Conservation (phyloP, 1,140 invertebrate species). For the Zaprionus tsacasi region DNA sequence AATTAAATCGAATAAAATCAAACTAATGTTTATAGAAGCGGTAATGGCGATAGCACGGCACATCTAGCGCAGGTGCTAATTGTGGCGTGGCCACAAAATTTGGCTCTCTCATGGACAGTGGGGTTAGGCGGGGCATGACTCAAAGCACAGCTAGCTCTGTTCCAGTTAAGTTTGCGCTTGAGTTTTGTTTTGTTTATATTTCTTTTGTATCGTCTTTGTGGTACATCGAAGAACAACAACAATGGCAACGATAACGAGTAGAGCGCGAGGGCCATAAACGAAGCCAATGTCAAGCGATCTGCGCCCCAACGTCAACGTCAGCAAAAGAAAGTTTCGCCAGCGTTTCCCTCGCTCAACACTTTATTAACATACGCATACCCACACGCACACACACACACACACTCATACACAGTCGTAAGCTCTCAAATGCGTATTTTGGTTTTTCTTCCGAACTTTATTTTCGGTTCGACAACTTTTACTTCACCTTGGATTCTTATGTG, state of each 20-base stretch:
- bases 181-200: constrained; percentile 27
- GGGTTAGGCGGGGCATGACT: neutral
- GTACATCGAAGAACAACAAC: neutral
- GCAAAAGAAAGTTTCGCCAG: constrained; percentile 67
- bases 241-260: constrained; percentile 3
- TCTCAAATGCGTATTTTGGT: constrained; percentile 27
- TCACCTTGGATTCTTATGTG: constrained; percentile 16
- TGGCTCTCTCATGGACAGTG: constrained; percentile 35
- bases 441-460: constrained; percentile 48
- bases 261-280: constrained; percentile 18
- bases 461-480: constrained; percentile 60
- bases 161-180: constrained; percentile 43
- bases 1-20: neutral
- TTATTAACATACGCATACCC: constrained; percentile 21
- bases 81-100: constrained; percentile 54
- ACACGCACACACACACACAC: constrained; percentile 9
- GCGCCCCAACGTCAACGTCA: constrained; percentile 33
- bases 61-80: constrained; percentile 63
- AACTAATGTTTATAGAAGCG: constrained; percentile 43
- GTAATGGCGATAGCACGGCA: constrained; percentile 66
- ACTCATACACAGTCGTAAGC: neutral
- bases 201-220: constrained; percentile 7
- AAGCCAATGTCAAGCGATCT: constrained; percentile 70
- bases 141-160: constrained; percentile 30
- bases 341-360: constrained; percentile 53